phyloP scores from a whole-genome alignment of 1,140 invertebrate genomes.

The Ips nitidus region DNA sequence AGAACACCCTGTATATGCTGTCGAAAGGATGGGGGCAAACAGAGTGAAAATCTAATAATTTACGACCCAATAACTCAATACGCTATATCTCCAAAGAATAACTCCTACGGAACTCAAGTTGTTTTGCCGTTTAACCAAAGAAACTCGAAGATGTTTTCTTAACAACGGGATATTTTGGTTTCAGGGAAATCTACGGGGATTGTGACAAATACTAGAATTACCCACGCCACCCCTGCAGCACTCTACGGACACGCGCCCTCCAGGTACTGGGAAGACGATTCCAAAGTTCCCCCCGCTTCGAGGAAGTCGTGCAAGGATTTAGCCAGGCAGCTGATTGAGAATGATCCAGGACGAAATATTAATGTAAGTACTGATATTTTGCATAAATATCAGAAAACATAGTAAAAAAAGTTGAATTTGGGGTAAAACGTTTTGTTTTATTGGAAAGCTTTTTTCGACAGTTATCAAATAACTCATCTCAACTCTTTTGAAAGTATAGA shows the following conservation, averaged over 20 bases:
- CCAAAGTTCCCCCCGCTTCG: constrained; percentile 58
- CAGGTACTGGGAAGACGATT: constrained; percentile 79
- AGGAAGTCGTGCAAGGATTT: constrained; percentile 62
- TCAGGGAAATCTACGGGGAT: constrained; percentile 63
- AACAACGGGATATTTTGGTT: not conserved
- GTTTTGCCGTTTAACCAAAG: no score
- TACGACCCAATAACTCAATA: no score
- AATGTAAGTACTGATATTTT: constrained; percentile 51
- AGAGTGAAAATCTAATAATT: no score
- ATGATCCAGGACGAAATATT: constrained; percentile 59
- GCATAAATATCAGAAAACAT: not conserved
- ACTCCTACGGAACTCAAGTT: no score
- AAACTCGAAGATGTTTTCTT: no score
- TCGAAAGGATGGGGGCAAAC: no score
- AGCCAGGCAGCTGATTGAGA: constrained; percentile 52
- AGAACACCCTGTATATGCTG: no score
- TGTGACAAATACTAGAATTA: constrained; percentile 73
- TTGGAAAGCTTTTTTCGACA: no score
- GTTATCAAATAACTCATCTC: no score
- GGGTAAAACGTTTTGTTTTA: no score
- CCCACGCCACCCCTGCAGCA: constrained; percentile 73
- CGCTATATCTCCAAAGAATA: no score
- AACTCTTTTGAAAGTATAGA: not conserved
- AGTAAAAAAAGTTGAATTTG: no score
- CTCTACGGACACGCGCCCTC: constrained; percentile 76